A percentile compares a stretch with the other conserved stretches of the same genome.
These are phyloP conservation scores for Phoxinus phoxinus DNA, from an alignment of 2,113 vertebrate genomes.

Conservation along the genomic window DNA sequence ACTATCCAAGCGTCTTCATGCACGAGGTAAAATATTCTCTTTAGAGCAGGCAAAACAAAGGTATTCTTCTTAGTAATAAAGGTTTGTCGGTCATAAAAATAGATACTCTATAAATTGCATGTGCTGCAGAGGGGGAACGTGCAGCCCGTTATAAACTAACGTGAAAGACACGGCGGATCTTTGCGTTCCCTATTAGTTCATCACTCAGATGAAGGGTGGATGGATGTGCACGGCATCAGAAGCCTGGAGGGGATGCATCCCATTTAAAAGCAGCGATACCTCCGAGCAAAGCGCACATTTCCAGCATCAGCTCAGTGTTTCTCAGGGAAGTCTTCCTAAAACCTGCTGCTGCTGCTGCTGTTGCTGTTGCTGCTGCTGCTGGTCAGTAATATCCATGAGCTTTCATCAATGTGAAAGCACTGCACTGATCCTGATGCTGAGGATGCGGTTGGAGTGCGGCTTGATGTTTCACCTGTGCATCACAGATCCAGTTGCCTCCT, in stretches of 20 bases:
- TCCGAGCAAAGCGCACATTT: constrained; percentile 74
- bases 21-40: constrained; percentile 86
- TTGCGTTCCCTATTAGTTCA: constrained; percentile 90
- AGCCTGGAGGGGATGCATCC: constrained; percentile 91
- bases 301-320: constrained; percentile 78
- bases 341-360: constrained; percentile 70
- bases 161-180: constrained; percentile 84
- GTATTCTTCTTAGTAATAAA: constrained; percentile 77
- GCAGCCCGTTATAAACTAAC: constrained; percentile 82
- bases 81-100: constrained; percentile 76
- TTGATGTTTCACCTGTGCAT: constrained; percentile 64
- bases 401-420: constrained; percentile 73
- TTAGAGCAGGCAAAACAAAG: constrained; percentile 86
- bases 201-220: constrained; percentile 91
- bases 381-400: constrained; percentile 55
- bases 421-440: constrained; percentile 67
- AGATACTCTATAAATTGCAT: constrained; percentile 78
- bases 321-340: constrained; percentile 72
- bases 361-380: constrained; percentile 64
- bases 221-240: constrained; percentile 93
- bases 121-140: constrained; percentile 74
- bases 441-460: constrained; percentile 58
- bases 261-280: constrained; percentile 89
- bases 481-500: constrained; percentile 63
- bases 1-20: constrained; percentile 91